Evolutionary conservation across 35 echinoderm and acorn worm genomes (phyloP), one percentile per base, ranked within the genome.

Genomic region (Stichopus chloronotus): DNA sequence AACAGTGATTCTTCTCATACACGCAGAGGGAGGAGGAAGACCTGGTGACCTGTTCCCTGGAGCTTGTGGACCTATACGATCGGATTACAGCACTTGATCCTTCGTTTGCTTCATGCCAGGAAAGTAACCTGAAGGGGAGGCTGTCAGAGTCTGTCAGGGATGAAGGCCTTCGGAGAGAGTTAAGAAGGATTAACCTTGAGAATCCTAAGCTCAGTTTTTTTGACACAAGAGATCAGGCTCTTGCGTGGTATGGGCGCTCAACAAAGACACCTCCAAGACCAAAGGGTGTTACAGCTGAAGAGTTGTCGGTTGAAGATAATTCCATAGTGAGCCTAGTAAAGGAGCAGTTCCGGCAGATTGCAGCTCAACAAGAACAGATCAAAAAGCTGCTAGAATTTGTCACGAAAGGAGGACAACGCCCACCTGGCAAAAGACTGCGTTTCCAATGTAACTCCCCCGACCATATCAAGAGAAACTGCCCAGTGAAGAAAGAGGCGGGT

Each of bases 1-100:
- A 97, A 63, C 94, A 97, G 56, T 53, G 53, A 8, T 97, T 97
- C 59, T 97, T 95, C 55, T 79, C 93, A 0, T 94, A 94, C 71
- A 21, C 0, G 10, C 93, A 94, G 58, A 52, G 5, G 60, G 11
- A 57, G 1, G 9, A 16, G 1, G 56, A 92, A 25, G 83, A 87
- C 23, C 56, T 97, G 0, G 17, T 97, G 14, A 80, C 77, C 5
- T 92, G 71, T 52, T 97, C 94, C 7, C 79, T 95, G 16, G 63
- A 91, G 25, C 22, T 95, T 12, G 92, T 95, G 9, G 78, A 88
- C 21, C 79, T 97, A 7, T 94, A 93, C 63, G 93, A 97, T 55
- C 43, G 43, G 5, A 93, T 95, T 65, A 61, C 93, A 16, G 7
- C 25, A 5, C 19, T 88, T 30, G 91, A 95, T 59, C 20, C 14